Percentiles rank a stretch among this genome's conserved stretches.
Evolutionary conservation across 2,113 vertebrate genomes (phyloP).

Genomic region (Scytalopus superciliaris): DNA sequence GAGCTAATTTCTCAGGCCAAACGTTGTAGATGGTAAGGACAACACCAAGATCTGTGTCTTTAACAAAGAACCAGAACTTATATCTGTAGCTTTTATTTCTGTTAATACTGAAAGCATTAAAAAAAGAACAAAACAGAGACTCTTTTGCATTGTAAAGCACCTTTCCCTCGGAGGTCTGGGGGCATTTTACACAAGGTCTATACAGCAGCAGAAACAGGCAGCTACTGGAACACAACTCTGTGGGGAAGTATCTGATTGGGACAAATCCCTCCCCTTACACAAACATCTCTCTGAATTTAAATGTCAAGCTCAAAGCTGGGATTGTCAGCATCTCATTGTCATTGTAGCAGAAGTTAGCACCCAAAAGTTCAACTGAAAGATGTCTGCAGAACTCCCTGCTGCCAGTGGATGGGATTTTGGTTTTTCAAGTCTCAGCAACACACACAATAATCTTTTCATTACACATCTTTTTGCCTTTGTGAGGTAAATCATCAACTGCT

Average conservation of each 20-base stretch:
- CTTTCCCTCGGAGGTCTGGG: background rate
- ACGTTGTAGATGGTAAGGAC: background rate
- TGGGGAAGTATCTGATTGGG: rapidly evolving
- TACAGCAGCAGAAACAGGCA: background rate
- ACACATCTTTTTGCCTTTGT: background rate
- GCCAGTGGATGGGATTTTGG: background rate
- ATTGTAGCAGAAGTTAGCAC: background rate
- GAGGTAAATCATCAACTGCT: background rate
- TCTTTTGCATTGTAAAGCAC: background rate
- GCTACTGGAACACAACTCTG: background rate
- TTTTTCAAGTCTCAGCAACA: background rate
- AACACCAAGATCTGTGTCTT: background rate
- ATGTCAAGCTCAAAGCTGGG: background rate
- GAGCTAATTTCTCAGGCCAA: background rate
- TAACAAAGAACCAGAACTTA: background rate
- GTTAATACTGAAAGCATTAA: background rate
- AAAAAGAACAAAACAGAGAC: background rate
- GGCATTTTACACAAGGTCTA: background rate
- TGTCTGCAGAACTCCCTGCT: background rate
- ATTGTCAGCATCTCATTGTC: background rate
- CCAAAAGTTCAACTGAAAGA: background rate
- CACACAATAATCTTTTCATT: rapidly evolving
- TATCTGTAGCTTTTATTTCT: conserved; percentile 19
- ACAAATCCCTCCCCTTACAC: background rate
- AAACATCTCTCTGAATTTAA: background rate